Base-by-base conservation (phyloP, 2,797 vertebrate genomes). In the Darevskia mixta region DNA sequence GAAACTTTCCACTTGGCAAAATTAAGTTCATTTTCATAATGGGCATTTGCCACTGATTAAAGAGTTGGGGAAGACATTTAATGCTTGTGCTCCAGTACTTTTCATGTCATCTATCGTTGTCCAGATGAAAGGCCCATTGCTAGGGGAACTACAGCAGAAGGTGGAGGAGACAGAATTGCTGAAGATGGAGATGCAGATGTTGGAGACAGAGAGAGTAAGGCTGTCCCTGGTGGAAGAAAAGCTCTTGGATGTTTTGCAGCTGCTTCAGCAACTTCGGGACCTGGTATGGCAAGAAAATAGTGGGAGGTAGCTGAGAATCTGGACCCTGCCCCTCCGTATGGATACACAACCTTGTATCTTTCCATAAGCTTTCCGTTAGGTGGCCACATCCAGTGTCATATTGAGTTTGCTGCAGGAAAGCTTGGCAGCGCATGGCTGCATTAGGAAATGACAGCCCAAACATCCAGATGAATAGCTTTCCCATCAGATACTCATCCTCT, bases 121-220 rank as follows among this genome's bases (percentile, higher is more conserved):
- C 75, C 96, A 99, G 98, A 93, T 97, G 87, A 98, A 97, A 93
- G 96, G 97, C 23, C 96, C 97, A 0, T 91, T 98, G 92, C 93
- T 97, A 67, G 96, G 97, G 92, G 98, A 98, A 93, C 96, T 98
- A 38, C 98, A 98, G 95, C 97, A 97, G 93, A 98, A 98, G 93
- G 96, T 91, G 0, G 97, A 98, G 67, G 98, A 99, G 96, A 96
- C 96, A 0, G 98, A 98, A 89, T 88, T 97, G 75, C 95, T 99
- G 82, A 97, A 98, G 95, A 95, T 97, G 97, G 98, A 99, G 96
- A 97, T 99, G 88, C 98, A 98, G 96, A 98, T 98, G 98, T 85
- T 99, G 95, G 98, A 99, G 96, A 98, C 98, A 0, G 98, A 99
- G 96, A 95, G 98, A 82, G 98, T 98, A 13, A 97, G 98, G 55